These are phyloP conservation scores for Clepsis dumicolana DNA, from an alignment of 2,888 invertebrate species.

Conservation along the genomic window DNA sequence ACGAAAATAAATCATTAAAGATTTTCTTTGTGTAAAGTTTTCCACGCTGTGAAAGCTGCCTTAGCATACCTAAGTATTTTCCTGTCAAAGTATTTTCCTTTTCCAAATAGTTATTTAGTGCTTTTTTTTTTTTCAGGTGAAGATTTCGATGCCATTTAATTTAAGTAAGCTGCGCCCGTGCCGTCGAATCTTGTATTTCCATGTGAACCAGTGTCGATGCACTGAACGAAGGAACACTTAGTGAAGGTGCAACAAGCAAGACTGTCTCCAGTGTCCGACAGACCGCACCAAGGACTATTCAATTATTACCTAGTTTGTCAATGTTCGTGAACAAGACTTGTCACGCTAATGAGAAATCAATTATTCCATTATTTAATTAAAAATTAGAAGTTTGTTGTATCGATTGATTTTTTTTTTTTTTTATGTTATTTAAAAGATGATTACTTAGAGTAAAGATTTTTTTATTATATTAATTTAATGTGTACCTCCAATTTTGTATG, in stretches of 20 bases:
- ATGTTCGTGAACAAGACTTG: conserved; percentile 57
- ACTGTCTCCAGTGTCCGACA: conserved; percentile 24
- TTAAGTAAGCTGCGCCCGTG: conserved; percentile 80
- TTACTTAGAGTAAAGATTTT: conserved; percentile 80
- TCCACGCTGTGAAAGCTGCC: no score
- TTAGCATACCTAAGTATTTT: no score
- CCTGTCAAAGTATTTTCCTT: no score
- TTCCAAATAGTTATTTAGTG: background rate
- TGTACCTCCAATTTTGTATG: conserved; percentile 77
- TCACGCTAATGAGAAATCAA: conserved; percentile 73
- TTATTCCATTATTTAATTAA: conserved; percentile 82
- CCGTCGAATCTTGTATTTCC: conserved; percentile 68
- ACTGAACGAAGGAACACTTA: conserved; percentile 46
- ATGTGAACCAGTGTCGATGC: conserved; percentile 71
- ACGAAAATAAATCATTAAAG: no score
- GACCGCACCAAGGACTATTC: conserved; percentile 56
- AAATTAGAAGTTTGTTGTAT: conserved; percentile 78
- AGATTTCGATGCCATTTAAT: conserved; percentile 84
- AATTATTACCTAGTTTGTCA: conserved; percentile 69
- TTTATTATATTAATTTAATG: conserved; percentile 71
- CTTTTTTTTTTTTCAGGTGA: conserved; percentile 69
- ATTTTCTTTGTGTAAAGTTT: no score
- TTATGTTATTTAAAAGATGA: conserved; percentile 81
- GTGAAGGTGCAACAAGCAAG: conserved; percentile 55
- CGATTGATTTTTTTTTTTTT: conserved; percentile 81